Evolutionary conservation across 2,113 vertebrate species (phyloP), one percentile per base, ranked within the genome.

Genomic region (Kryptolebias marmoratus): DNA sequence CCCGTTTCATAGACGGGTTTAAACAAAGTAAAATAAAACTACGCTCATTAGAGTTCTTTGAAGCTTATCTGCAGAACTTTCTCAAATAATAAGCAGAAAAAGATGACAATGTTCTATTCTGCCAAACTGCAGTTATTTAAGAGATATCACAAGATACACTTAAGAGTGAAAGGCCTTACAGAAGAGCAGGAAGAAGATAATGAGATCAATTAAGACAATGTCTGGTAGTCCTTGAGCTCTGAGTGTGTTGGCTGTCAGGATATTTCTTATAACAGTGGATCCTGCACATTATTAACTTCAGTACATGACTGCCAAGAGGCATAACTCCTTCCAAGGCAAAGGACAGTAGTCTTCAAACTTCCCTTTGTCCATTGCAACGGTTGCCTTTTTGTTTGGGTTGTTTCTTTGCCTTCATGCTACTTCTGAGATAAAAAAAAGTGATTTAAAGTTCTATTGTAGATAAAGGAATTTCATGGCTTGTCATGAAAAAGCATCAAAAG

Each of bases 161-260:
- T 56, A 65, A 77, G 71, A 78, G 45, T 31, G 30, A 16, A 86
- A 59, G 54, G 60, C 70, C 69, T 73, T 74, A 78, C 65, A 87
- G 64, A 81, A 67, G 66, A 86, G 83, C 63, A 77, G 75, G 65
- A 31, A 80, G 54, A 61, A 76, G 81, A 86, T 86, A 91, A 92
- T 87, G 72, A 91, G 84, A 90, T 88, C 81, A 90, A 89, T 92
- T 91, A 91, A 90, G 88, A 83, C 80, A 85, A 83, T 60, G 80
- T 48, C 64, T 77, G 74, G 67, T 89, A 90, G 88, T 89, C 87
- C 84, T 77, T 71, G 31, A 73, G 71, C 77, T 86, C 71, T 55
- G 69, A 47, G 66, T 57, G 32, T 70, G 60, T 52, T 79, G 60
- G 52, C 74, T 65, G 31, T 77, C 55, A 68, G 77, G 81, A 65